Conservation (phyloP, 2,113 vertebrate genomes). For the Grammomys surdaster region DNA sequence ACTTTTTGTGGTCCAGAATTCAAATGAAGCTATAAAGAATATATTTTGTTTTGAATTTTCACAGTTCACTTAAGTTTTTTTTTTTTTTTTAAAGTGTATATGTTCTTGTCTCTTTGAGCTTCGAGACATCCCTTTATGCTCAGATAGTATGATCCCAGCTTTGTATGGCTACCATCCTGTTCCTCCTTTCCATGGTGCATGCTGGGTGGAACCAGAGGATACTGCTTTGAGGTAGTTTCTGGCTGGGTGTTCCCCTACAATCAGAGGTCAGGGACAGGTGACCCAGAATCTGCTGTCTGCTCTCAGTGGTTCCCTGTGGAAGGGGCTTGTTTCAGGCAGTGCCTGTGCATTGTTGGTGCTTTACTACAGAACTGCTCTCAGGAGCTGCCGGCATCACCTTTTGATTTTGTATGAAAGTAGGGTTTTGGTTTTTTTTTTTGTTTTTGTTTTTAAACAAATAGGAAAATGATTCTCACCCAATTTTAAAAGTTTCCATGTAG, state of each 20-base stretch:
- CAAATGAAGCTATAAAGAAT: not conserved
- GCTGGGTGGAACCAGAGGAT: not conserved
- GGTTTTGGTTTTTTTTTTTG: not conserved
- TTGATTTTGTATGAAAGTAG: not conserved
- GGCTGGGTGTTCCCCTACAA: accelerated
- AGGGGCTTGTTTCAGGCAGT: not conserved
- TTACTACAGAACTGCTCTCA: not conserved
- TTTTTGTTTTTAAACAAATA: not conserved
- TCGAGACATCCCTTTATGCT: not conserved
- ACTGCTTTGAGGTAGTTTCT: too few relatives aligned
- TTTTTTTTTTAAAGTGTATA: too few relatives aligned
- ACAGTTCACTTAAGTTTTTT: not conserved
- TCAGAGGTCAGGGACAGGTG: not conserved
- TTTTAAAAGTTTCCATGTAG: not conserved
- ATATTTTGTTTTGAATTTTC: not conserved
- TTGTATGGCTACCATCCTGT: not conserved
- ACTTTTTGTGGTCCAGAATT: not conserved
- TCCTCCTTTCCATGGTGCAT: not conserved
- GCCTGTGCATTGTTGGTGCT: not conserved
- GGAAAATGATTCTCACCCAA: not conserved
- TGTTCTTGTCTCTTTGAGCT: not conserved
- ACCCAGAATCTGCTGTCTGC: not conserved
- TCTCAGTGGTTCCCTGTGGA: not conserved
- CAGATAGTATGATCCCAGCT: accelerated
- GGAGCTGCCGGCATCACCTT: not conserved